Evolutionary conservation across 2,113 vertebrate genomes (phyloP).

Genomic region (Rhineura floridana): DNA sequence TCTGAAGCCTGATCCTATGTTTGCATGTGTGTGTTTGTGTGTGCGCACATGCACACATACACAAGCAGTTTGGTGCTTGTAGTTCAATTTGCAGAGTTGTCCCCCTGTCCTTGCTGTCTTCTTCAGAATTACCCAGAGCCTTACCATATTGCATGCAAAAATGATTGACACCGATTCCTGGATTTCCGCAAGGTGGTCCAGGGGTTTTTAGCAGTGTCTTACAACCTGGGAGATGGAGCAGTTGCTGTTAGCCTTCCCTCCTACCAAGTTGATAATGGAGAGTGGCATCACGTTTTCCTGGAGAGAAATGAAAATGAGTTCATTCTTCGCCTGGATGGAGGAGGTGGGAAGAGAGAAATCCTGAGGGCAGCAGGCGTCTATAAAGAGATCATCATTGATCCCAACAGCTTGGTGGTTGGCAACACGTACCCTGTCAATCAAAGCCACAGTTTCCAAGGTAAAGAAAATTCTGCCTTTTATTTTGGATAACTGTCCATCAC

Average conservation of each 20-base stretch:
- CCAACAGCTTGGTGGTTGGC: constrained; percentile 82
- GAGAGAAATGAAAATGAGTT: constrained; percentile 89
- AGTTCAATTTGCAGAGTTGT: neutral
- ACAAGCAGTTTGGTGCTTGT: neutral
- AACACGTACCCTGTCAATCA: constrained; percentile 77
- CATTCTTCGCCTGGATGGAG: constrained; percentile 82
- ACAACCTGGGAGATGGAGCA: constrained; percentile 89
- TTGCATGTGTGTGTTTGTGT: neutral
- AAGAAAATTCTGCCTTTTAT: neutral
- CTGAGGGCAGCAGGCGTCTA: constrained; percentile 75
- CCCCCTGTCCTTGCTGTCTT: neutral
- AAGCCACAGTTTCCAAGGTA: constrained; percentile 88
- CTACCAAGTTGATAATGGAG: constrained; percentile 86
- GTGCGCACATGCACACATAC: neutral
- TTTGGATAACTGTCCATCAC: neutral
- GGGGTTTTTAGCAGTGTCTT: constrained; percentile 82
- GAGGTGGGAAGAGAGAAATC: constrained; percentile 84
- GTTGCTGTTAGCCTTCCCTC: constrained; percentile 81
- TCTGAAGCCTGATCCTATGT: neutral
- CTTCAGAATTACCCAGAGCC: neutral
- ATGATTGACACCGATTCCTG: constrained; percentile 15
- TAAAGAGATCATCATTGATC: constrained; percentile 86
- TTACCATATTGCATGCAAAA: neutral
- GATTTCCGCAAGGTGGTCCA: constrained; percentile 76
- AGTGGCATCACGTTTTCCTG: constrained; percentile 85